Conservation (phyloP, 2,888 invertebrate genomes). For the Erpobdella octoculata region DNA sequence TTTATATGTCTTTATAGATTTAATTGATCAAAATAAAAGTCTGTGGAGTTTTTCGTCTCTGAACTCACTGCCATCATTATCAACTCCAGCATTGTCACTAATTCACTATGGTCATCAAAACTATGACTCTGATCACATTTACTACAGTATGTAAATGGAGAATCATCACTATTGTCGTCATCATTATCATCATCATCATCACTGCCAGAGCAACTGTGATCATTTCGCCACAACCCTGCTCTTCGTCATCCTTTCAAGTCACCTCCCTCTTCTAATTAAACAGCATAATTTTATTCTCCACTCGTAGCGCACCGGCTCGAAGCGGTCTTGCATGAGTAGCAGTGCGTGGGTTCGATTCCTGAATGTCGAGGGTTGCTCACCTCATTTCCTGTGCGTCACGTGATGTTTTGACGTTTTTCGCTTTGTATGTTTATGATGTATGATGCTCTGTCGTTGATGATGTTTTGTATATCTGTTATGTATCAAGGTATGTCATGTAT, state of each 20-base stretch:
- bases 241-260: no score
- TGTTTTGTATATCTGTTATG: no score
- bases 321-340: not conserved
- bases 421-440: constrained; percentile 11
- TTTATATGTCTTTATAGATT: no score
- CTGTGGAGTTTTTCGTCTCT: not conserved
- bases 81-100: not conserved
- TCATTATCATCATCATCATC: not conserved
- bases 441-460: no score
- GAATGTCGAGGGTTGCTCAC: not conserved
- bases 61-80: not conserved
- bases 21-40: not conserved
- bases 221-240: no score
- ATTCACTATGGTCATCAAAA: not conserved
- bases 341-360: not conserved
- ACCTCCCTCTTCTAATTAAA: no score
- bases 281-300: not conserved
- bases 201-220: not conserved
- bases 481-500: no score
- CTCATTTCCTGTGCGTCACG: constrained; percentile 1
- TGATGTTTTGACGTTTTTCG: not conserved
- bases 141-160: no score
- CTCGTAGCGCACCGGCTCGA: not conserved
- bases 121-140: no score
- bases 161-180: not conserved